A percentile compares a stretch with the other conserved stretches of the same genome.
Evolutionary conservation across 2,888 invertebrate genomes (phyloP).

Genomic region (Trichopria drosophilae): DNA sequence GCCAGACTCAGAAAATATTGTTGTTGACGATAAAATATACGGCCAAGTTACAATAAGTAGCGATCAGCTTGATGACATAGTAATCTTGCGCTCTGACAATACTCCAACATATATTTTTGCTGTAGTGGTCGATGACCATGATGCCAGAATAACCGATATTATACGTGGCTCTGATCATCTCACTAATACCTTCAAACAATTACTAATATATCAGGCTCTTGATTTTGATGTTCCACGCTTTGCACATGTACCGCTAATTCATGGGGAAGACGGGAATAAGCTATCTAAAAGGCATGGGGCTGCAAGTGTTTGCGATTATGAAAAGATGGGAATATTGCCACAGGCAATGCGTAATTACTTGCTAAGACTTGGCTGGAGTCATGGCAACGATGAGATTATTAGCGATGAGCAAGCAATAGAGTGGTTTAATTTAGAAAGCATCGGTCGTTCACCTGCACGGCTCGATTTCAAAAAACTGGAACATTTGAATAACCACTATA

Average conservation of each 20-base stretch:
- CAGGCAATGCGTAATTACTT: slow-evolving; percentile 20
- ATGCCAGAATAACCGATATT: slow-evolving; percentile 18
- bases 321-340: slow-evolving; percentile 20
- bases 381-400: slow-evolving; percentile 20
- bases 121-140: slow-evolving; percentile 25
- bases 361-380: slow-evolving; percentile 23
- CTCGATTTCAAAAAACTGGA: slow-evolving; percentile 25
- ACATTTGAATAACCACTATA: slow-evolving; percentile 22
- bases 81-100: slow-evolving; percentile 17
- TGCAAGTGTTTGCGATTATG: slow-evolving; percentile 19
- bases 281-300: slow-evolving; percentile 24
- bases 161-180: slow-evolving; percentile 19
- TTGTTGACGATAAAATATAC: slow-evolving; percentile 18
- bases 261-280: slow-evolving; percentile 22
- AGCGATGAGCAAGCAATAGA: slow-evolving; percentile 18
- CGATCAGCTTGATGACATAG: slow-evolving; percentile 23
- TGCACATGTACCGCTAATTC: slow-evolving; percentile 22
- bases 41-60: slow-evolving; percentile 16
- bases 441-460: slow-evolving; percentile 24
- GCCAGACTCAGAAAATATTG: slow-evolving; percentile 17
- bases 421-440: slow-evolving; percentile 22
- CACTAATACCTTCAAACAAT: slow-evolving; percentile 16
- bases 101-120: slow-evolving; percentile 22
- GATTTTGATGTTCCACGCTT: slow-evolving; percentile 13
- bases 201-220: slow-evolving; percentile 16